Percentiles rank a stretch among this genome's conserved stretches.
Conservation (phyloP, 2,888 invertebrate species). For the Xanthorhoe spadicearia region DNA sequence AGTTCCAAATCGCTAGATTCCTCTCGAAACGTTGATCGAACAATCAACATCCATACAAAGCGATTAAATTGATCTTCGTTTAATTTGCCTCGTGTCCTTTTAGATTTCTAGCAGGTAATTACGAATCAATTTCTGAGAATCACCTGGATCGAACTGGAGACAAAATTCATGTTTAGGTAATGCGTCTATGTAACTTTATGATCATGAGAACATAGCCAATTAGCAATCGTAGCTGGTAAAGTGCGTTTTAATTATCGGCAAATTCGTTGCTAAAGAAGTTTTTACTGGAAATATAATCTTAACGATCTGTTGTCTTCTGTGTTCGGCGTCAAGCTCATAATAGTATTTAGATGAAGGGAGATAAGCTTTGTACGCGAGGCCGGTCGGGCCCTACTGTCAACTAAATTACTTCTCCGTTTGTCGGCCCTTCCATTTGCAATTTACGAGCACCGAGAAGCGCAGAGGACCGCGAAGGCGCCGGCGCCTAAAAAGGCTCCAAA, state of each 20-base stretch:
- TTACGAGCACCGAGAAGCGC: slow-evolving; percentile 69
- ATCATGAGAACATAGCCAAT: slow-evolving; percentile 17
- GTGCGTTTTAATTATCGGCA: slow-evolving; percentile 25
- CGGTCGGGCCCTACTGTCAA: slow-evolving; percentile 69
- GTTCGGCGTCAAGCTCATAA: slow-evolving; percentile 77
- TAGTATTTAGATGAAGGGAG: slow-evolving; percentile 77
- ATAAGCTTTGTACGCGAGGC: slow-evolving; percentile 70
- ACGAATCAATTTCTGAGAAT: slow-evolving; percentile 7
- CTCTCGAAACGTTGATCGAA: slow-evolving; percentile 48
- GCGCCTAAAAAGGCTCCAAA: slow-evolving; percentile 61
- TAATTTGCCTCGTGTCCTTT: slow-evolving; percentile 46
- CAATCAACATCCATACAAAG: slow-evolving; percentile 53
- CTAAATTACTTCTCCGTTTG: slow-evolving; percentile 79
- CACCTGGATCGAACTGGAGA: background rate
- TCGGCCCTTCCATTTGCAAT: slow-evolving; percentile 76
- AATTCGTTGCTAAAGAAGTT: slow-evolving; percentile 28
- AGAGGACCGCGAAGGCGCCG: slow-evolving; percentile 56
- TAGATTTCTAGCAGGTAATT: slow-evolving; percentile 46
- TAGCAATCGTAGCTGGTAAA: slow-evolving; percentile 8
- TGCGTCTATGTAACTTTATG: background rate
- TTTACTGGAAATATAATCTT: slow-evolving; percentile 59
- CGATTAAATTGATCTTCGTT: slow-evolving; percentile 41
- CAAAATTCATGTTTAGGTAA: slow-evolving; percentile 2
- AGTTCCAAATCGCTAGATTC: slow-evolving; percentile 22
- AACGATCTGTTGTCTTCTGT: slow-evolving; percentile 64